Base-by-base conservation (phyloP, 1,140 invertebrate genomes). In the Drosophila repletoides region DNA sequence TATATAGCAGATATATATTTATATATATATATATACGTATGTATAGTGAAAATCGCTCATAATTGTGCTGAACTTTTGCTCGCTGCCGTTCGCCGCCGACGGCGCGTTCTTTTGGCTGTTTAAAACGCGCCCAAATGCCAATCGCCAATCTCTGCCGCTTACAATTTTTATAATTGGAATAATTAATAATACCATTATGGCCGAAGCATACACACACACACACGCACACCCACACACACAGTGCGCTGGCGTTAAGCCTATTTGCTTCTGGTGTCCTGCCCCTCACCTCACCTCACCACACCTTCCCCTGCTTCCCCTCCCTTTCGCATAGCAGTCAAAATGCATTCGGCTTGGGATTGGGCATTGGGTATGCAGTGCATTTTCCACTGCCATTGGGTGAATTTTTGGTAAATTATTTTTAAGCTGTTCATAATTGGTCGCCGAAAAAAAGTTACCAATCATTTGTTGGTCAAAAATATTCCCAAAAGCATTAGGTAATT, bases 91-190 rank as follows among this genome's bases (percentile, higher is more conserved):
- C n/a, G n/a, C n/a, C n/a, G n/a, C n/a, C n/a, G n/a, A 38, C 43
- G 63, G 28, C 21, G 48, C 53, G 40, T 43, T 53, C 60, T 43
- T 21, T 33, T 46, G 31, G 45, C 52, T 41, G 51, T 70, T 80
- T 81, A 61, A 81, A 81, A 72, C 58, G 72, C 63, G 70, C 60
- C 34, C 56, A 75, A 70, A 72, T 55, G 56, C 68, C 64, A 69
- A 81, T 74, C 71, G 76, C 59, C 71, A 79, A 80, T 84, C 79
- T 72, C 64, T 46, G 55, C 71, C 80, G 71, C 80, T 86, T 86
- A 84, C 79, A 79, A 79, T 88, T 84, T 88, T 88, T 88, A 88
- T 88, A 88, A 88, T 88, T 88, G 84, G 84, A 88, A 88, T 88
- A 88, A 88, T 88, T 88, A 88, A 88, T 88, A 88, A 88, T 88